Conservation (phyloP, 2,113 vertebrate genomes). For the Myocastor coypus region DNA sequence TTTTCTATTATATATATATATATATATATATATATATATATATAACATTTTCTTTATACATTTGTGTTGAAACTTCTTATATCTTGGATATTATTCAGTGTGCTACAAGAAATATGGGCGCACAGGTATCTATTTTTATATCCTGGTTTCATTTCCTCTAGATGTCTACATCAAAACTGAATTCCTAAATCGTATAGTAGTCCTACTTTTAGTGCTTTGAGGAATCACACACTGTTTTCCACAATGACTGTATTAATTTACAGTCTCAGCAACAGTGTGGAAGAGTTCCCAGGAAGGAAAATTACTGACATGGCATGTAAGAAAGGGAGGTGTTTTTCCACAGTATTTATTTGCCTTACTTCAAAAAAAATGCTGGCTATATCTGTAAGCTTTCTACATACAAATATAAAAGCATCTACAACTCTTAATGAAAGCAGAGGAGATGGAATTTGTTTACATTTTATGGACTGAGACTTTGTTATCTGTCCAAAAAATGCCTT, state of each 20-base stretch:
- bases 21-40: background rate
- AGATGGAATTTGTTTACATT: conserved; percentile 14
- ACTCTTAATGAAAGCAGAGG: conserved; percentile 49
- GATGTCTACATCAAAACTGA: background rate
- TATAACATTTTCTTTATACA: background rate
- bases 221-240: background rate
- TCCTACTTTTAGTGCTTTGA: background rate
- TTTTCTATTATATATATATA: background rate
- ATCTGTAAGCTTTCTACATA: conserved; percentile 26
- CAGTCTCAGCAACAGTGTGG: background rate
- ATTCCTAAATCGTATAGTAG: background rate
- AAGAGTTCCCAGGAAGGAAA: background rate
- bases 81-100: background rate
- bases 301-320: conserved; percentile 35
- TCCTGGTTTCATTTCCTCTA: background rate
- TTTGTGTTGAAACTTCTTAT: background rate
- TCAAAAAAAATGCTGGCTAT: background rate
- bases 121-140: background rate
- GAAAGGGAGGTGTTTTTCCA: background rate
- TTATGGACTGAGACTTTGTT: background rate
- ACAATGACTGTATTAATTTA: background rate
- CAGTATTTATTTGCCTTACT: conserved; percentile 32
- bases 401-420: background rate
- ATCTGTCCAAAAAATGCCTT: conserved; percentile 46
- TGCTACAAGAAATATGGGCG: background rate